Evolutionary conservation across 2,113 vertebrate species (phyloP), one percentile per base, ranked within the genome.

Genomic region (Poeciliopsis prolifica): DNA sequence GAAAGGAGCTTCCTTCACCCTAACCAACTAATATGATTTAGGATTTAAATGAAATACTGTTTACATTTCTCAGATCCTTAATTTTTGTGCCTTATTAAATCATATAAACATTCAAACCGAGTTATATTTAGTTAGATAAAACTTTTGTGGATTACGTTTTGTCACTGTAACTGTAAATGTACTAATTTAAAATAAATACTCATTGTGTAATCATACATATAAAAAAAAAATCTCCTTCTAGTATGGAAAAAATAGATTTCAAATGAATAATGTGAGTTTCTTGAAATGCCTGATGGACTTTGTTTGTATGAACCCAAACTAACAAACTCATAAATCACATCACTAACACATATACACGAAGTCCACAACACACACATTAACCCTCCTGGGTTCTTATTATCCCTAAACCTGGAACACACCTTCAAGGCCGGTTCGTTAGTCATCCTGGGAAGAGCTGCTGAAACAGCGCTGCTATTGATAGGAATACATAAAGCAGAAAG

Each of bases 311-410:
- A 31, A 13, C 26, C 30, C 40, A n/a, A 75, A 64, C 24, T 70
- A 60, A n/a, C 15, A 44, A 37, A 62, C 69, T 33, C 28, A 72
- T 68, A 19, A 72, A 61, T 65, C 35, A 69, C 73, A 75, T 14
- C 29, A 42, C 8, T 14, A 58, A 62, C 44, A 24, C 66, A 54
- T 62, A 73, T 37, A 61, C 65, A 60, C 42, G 26, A 48, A 61
- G 48, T 61, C 26, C 70, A 66, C 26, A 44, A 10, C 42, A 65
- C 79, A 51, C 72, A 54, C 68, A 33, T 60, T 24, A 66, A 76
- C 77, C 65, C 88, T 81, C 86, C 75, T 77, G 82, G 74, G 91
- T 73, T 91, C 85, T 84, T 88, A 89, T 91, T 91, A 92, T 72
- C 81, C 64, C 74, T 68, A 72, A 84, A 91, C 78, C 79, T 79